phyloP scores from a whole-genome alignment of 2,797 vertebrate species.

The Martes flavigula region DNA sequence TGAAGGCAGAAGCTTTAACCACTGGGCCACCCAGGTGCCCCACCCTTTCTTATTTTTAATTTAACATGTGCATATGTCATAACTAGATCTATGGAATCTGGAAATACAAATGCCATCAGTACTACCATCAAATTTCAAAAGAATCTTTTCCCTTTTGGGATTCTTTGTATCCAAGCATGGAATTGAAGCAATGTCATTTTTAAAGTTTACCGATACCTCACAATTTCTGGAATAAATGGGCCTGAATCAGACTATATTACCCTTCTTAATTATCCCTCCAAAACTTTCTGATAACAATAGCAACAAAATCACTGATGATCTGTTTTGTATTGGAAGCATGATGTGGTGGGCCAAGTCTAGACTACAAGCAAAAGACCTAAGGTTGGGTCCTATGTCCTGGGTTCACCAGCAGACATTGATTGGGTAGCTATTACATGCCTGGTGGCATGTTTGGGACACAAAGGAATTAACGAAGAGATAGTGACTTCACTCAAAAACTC shows the following conservation, averaged over 20 bases:
- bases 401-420: background rate
- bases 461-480: background rate
- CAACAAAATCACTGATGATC: background rate
- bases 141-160: background rate
- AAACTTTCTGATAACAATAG: background rate
- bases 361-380: background rate
- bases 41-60: background rate
- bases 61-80: background rate
- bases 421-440: background rate
- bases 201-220: background rate
- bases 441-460: background rate
- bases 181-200: background rate
- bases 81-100: background rate
- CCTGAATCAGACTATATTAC: background rate
- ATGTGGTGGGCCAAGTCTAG: background rate
- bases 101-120: background rate
- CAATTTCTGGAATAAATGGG: background rate
- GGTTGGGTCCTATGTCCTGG: background rate
- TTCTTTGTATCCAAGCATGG: background rate
- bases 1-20: too few relatives aligned
- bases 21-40: too few relatives aligned
- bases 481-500: background rate
- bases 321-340: background rate
- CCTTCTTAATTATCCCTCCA: background rate
- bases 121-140: background rate